Evolutionary conservation across 2,797 vertebrate species (phyloP).

Genomic region (Gadopsis marmoratus): DNA sequence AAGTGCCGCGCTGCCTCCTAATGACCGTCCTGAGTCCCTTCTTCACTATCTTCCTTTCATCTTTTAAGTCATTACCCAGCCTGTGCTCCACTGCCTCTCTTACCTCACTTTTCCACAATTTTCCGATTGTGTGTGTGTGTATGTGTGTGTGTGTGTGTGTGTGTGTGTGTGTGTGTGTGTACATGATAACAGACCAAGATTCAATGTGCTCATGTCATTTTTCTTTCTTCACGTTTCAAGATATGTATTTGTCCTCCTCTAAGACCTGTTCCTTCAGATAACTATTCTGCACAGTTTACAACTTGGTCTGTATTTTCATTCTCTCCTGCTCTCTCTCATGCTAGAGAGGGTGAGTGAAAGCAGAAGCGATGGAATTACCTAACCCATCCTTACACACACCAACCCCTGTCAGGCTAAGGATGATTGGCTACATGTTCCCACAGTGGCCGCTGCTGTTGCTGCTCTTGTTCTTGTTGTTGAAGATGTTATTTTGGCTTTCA

Average conservation of each 20-base stretch:
- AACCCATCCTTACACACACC: neutral
- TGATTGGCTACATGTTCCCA: conserved; percentile 40
- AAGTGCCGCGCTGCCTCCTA: conserved; percentile 22
- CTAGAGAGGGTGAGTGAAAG: neutral
- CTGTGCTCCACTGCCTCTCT: neutral
- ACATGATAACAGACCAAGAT: neutral
- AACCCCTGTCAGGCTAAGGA: conserved; percentile 21
- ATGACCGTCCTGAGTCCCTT: conserved; percentile 5
- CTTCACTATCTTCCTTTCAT: conserved; percentile 16
- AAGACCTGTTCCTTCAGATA: neutral
- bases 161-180: neutral
- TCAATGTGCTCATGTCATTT: too few species aligned
- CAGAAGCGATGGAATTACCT: neutral
- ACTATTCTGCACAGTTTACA: neutral
- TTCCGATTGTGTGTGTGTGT: neutral
- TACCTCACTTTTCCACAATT: conserved; percentile 8
- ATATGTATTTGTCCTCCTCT: neutral
- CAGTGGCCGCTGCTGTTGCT: conserved; percentile 20
- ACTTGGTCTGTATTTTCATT: neutral
- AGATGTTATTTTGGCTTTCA: conserved; percentile 67
- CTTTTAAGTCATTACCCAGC: conserved; percentile 15
- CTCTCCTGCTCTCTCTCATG: neutral
- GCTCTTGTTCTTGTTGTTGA: conserved; percentile 58
- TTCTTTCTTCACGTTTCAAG: conserved; percentile 2
- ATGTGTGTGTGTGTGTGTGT: too few species aligned